phyloP scores from a whole-genome alignment of 2,888 invertebrate genomes.

The Andrena chrysosceles region DNA sequence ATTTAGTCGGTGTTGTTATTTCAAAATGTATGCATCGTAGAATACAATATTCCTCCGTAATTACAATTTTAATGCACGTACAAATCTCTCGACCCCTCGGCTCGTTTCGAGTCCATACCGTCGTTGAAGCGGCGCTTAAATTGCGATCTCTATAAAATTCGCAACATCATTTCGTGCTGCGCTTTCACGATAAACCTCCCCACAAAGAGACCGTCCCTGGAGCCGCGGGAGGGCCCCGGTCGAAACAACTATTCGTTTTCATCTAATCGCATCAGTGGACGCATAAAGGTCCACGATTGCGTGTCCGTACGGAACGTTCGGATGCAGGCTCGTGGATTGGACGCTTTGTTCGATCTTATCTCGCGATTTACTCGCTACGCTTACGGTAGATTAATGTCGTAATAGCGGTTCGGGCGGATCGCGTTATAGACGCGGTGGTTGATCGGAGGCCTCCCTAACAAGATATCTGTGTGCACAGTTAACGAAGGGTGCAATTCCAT shows the following conservation, averaged over 20 bases:
- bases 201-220: conserved; percentile 39
- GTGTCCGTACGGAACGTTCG: conserved; percentile 24
- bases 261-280: conserved; percentile 58
- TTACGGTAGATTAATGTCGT: conserved; percentile 32
- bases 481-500: neutral
- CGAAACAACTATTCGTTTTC: conserved; percentile 48
- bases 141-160: conserved; percentile 40
- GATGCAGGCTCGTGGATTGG: neutral
- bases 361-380: conserved; percentile 27
- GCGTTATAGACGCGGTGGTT: neutral
- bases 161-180: conserved; percentile 27
- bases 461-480: neutral
- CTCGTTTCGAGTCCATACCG: conserved; percentile 1
- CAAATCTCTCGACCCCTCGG: conserved; percentile 13
- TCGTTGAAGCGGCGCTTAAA: conserved; percentile 13
- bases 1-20: neutral
- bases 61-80: conserved; percentile 29
- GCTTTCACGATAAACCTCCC: conserved; percentile 49
- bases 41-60: conserved; percentile 12
- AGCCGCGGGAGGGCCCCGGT: neutral
- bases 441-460: neutral
- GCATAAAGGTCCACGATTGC: conserved; percentile 51
- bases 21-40: neutral
- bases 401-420: conserved; percentile 9
- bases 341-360: conserved; percentile 50